A percentile compares a stretch with the other conserved stretches of the same genome.
These are phyloP conservation scores for Muricea muricata DNA, from an alignment of 92 coral and sea anemone genomes.

Conservation along the genomic window DNA sequence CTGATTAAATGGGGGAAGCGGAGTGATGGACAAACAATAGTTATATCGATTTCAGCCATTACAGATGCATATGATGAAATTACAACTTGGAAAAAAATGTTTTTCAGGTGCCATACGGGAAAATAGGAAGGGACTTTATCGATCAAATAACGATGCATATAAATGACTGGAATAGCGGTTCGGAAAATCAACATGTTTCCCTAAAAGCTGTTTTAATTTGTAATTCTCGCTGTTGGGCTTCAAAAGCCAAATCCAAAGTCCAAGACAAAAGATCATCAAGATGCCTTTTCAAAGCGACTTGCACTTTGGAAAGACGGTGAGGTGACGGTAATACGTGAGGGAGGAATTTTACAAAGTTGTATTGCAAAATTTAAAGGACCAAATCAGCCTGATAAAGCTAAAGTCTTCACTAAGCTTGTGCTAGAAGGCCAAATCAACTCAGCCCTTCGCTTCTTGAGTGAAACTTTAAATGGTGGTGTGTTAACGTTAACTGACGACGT, in stretches of 20 bases:
- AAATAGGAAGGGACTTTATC: slow-evolving; percentile 10
- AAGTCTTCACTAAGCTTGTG: slow-evolving; percentile 35
- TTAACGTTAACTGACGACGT: slow-evolving; percentile 22
- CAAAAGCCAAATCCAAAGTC: slow-evolving; percentile 36
- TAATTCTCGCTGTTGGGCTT: not conserved
- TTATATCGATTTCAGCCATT: slow-evolving; percentile 39
- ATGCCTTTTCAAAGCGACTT: slow-evolving; percentile 17
- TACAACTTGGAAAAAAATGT: no score
- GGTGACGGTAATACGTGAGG: slow-evolving; percentile 49
- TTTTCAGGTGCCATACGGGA: no score
- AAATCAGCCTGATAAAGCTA: slow-evolving; percentile 15
- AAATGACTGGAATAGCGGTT: not conserved
- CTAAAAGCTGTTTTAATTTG: slow-evolving; percentile 1
- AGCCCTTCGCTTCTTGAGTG: slow-evolving; percentile 21
- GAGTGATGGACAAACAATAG: slow-evolving; percentile 23
- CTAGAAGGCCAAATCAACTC: slow-evolving; percentile 23
- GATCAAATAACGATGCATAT: slow-evolving; percentile 7
- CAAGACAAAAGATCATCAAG: slow-evolving; percentile 25
- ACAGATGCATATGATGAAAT: slow-evolving; percentile 34
- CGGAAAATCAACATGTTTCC: slow-evolving; percentile 14
- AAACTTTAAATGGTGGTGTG: slow-evolving; percentile 15
- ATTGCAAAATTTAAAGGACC: slow-evolving; percentile 4
- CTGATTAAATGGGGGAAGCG: slow-evolving; percentile 33
- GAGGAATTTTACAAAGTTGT: slow-evolving; percentile 44
- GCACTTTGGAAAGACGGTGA: slow-evolving; percentile 41